Conservation (phyloP, 2,888 invertebrate genomes). For the Drosophila mimetica region DNA sequence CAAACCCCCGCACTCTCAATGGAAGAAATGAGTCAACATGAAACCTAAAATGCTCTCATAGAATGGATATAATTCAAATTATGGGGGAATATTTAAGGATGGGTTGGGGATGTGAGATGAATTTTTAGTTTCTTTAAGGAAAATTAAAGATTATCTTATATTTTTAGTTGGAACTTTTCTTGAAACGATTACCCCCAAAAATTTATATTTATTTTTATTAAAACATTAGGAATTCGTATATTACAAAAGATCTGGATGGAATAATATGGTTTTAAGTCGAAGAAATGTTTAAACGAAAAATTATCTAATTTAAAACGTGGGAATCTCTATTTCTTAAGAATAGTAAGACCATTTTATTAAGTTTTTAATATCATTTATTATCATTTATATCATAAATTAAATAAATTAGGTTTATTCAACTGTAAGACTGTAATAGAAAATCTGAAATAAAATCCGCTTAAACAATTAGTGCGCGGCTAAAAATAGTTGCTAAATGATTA, state of each 20-base stretch:
- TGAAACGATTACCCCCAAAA: no score
- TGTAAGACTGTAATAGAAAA: not conserved
- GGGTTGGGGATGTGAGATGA: not conserved
- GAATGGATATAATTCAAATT: slow-evolving; percentile 4
- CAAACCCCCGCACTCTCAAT: slow-evolving; percentile 12
- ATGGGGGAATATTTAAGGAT: not conserved
- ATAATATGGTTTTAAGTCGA: no score
- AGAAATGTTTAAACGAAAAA: no score
- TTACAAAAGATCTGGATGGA: no score
- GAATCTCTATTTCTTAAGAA: no score
- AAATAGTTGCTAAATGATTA: slow-evolving; percentile 1
- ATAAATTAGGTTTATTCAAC: not conserved
- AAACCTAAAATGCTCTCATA: slow-evolving; percentile 8
- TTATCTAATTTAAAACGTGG: no score
- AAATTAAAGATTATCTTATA: no score
- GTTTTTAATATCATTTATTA: no score
- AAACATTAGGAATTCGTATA: no score
- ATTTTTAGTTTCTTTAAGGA: not conserved
- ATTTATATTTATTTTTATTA: no score
- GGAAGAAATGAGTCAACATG: slow-evolving; percentile 31
- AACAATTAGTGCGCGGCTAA: not conserved
- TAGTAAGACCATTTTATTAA: no score
- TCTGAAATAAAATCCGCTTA: not conserved
- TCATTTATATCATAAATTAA: no score
- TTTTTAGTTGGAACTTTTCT: not conserved